A percentile compares a stretch with the other conserved stretches of the same genome.
Conservation (phyloP, 2,888 invertebrate species). For the Drosophila eohydei region DNA sequence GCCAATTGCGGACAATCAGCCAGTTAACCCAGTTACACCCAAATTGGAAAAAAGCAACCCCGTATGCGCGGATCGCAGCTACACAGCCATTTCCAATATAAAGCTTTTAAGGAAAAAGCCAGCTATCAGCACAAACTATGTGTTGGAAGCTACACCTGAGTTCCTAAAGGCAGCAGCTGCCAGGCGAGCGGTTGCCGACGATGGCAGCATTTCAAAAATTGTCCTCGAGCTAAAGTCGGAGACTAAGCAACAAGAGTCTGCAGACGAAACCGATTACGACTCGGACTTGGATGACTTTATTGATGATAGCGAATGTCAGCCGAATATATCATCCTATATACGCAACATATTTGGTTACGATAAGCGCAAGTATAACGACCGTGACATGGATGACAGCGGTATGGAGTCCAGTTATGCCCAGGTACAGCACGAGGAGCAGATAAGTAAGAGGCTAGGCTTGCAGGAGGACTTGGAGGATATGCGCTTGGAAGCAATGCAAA, state of each 20-base stretch:
- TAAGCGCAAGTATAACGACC: slow-evolving; percentile 88
- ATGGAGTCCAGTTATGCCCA: slow-evolving; percentile 96
- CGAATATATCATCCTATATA: slow-evolving; percentile 93
- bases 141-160: neutral
- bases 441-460: slow-evolving; percentile 93
- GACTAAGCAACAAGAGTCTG: neutral
- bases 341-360: slow-evolving; percentile 97
- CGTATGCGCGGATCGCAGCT: neutral
- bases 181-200: neutral
- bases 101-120: neutral
- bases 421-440: slow-evolving; percentile 93
- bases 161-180: slow-evolving; percentile 4
- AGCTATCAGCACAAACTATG: neutral
- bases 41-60: neutral
- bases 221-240: neutral
- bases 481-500: slow-evolving; percentile 91
- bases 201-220: neutral
- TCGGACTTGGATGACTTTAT: slow-evolving; percentile 95
- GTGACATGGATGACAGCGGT: slow-evolving; percentile 90
- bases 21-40: fast-evolving
- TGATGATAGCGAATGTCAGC: slow-evolving; percentile 91
- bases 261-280: neutral
- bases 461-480: slow-evolving; percentile 97
- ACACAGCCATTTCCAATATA: neutral
- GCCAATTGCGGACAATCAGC: neutral